Base-by-base conservation (phyloP, 2,888 invertebrate species). In the Caenorhabditis sp. region DNA sequence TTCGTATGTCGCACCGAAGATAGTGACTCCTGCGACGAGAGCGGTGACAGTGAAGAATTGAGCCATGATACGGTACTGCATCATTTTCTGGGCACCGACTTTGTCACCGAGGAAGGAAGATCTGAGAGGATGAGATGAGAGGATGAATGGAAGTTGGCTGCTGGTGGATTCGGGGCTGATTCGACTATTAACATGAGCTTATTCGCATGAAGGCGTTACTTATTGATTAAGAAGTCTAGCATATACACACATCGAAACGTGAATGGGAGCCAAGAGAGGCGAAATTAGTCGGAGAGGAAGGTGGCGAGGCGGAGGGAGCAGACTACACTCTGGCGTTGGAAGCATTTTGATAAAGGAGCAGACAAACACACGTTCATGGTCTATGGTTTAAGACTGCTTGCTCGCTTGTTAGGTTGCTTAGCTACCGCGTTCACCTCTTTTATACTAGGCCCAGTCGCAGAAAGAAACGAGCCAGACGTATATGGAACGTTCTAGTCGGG, bases 61-160 rank as follows among this genome's bases (percentile, higher is more conserved):
- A 8, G 90, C 90, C 86, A 90, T 89, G 71, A 90, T 90, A 86
- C 90, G 90, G 74, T 82, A 88, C 83, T 88, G 88, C 89, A 89
- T 89, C 81, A 84, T 84, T 74, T 88, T 88, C 68, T 90, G 90
- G 0, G 89, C 87, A 8, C 90, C 89, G 13, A 88, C 72, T 74
- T 86, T 86, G 76, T 90, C 90, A 9, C 90, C 90, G 40, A 85
- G 32, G 69, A 89, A 87, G 28, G 88, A 89, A 11, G 84, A 82
- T 80, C 86, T 86, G 40, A 55, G 37, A 28, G 44, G 11, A 44
- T 22, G 50, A 28, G 20, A 20, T 40, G 60, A 26, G 40, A 62
- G 20, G 32, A 9, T 32, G 60, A 18, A 51, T 47, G 13, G 20
- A n/a, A 11, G 32, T n/a, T 50, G 50, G 6, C n/a, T n/a, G n/a